Base-by-base conservation (phyloP, 1,140 invertebrate species). In the Rhynchophorus ferrugineus region DNA sequence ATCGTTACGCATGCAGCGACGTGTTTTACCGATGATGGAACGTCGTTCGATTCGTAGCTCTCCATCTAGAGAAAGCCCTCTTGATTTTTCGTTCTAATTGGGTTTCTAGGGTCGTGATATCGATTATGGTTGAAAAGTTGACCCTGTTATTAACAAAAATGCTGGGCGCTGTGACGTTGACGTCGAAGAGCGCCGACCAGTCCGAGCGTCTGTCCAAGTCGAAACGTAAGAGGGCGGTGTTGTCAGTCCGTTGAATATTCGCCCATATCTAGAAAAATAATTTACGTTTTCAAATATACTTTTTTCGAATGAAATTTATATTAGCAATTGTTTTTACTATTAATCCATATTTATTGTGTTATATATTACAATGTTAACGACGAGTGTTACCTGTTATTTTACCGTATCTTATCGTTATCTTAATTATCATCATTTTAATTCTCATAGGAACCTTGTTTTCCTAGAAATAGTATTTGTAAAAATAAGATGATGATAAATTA, bases 171-270 rank as follows among this genome's bases (percentile, higher is more conserved):
- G 39, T 17, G 0, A 61, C 20, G 33, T 58, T 45, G 39, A 49
- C 51, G 16, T 56, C 55, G 54, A 66, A 66, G 22, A 66, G 35
- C 5, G 61, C 54, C 35, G 56, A 48, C 64, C 64, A 66, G 24
- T 66, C 62, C 3, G 58, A 61, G 42, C 39, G 53, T 33, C 54
- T 37, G 3, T 29, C 52, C 16, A 66, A 60, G 51, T 66, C 62
- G 29, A 64, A 64, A 14, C 61, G 57, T 9, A 57, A 57, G 18
- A 54, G 9, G 9, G 42, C 35, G 3, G 58, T 34, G 38, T 56
- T 54, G 29, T 62, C 49, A 14, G 54, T 58, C 48, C 56, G 44
- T 49, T 66, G 64, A 16, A 54, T 49, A 47, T 66, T 66, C 11
- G 56, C 64, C 64, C 64, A 65, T 8, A 63, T 17, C 63, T 65